These are phyloP conservation scores for Drosophila tristis DNA, from an alignment of 1,140 invertebrate species.

Conservation along the genomic window DNA sequence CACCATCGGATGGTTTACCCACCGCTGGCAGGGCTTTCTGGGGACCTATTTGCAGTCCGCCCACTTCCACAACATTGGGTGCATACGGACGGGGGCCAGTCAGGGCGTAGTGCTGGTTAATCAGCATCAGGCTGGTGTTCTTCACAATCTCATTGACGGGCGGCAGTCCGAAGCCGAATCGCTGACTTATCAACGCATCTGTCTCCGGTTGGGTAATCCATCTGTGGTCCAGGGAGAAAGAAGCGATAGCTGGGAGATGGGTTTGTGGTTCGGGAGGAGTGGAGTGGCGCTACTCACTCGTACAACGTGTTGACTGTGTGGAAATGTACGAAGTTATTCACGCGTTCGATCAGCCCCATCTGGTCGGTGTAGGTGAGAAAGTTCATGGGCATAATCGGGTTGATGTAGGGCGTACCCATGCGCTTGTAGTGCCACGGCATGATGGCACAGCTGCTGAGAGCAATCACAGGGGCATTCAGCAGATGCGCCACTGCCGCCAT, in stretches of 20 bases:
- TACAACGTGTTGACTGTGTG: slow-evolving; percentile 83
- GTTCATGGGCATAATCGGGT: slow-evolving; percentile 85
- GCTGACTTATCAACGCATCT: slow-evolving; percentile 85
- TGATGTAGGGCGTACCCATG: slow-evolving; percentile 86
- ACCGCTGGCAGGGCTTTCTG: slow-evolving; percentile 85
- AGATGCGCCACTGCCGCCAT: slow-evolving; percentile 86
- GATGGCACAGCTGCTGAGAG: slow-evolving; percentile 86
- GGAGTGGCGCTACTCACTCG: slow-evolving; percentile 79
- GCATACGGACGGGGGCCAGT: slow-evolving; percentile 85
- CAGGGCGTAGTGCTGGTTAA: slow-evolving; percentile 87
- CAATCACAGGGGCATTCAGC: slow-evolving; percentile 86
- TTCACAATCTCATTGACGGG: slow-evolving; percentile 85
- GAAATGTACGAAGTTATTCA: slow-evolving; percentile 85
- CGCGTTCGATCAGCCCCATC: slow-evolving; percentile 86
- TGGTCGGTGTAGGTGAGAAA: slow-evolving; percentile 84
- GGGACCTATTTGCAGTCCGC: slow-evolving; percentile 85
- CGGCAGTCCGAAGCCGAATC: slow-evolving; percentile 85
- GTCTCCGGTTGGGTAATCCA: slow-evolving; percentile 85
- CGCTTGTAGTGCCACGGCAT: slow-evolving; percentile 87
- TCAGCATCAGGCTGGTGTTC: slow-evolving; percentile 86
- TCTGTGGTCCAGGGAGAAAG: slow-evolving; percentile 25
- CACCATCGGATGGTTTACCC: slow-evolving; percentile 35
- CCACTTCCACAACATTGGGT: slow-evolving; percentile 87
- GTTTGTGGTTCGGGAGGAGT: neutral
- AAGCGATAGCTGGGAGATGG: neutral